phyloP scores from a whole-genome alignment of 2,113 vertebrate species.

The Ceratotherium simum region DNA sequence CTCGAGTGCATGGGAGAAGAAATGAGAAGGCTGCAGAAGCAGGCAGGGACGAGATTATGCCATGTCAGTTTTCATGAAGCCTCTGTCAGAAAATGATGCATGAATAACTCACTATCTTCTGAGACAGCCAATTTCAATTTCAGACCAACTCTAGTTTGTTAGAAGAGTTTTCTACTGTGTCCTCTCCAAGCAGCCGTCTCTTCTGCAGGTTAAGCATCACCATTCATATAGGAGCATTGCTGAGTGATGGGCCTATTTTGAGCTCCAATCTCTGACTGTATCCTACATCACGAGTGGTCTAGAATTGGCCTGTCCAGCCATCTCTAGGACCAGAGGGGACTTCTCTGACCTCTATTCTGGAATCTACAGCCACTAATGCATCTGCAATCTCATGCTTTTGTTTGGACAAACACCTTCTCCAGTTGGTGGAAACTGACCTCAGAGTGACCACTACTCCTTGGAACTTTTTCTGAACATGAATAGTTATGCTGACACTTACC shows the following conservation, averaged over 20 bases:
- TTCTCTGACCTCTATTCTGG: background rate
- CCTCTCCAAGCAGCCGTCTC: background rate
- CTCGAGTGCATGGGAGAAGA: background rate
- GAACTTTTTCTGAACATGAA: background rate
- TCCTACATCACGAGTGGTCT: background rate
- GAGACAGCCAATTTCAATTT: background rate
- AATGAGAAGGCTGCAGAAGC: background rate
- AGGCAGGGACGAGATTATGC: background rate
- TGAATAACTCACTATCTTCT: background rate
- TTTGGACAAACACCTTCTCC: background rate
- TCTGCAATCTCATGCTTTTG: background rate
- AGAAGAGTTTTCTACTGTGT: background rate
- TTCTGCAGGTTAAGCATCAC: background rate
- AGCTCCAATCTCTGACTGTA: background rate
- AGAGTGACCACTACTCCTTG: background rate
- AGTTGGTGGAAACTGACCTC: background rate
- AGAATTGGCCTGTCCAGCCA: background rate
- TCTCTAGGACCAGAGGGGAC: background rate
- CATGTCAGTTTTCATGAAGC: background rate
- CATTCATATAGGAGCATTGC: background rate
- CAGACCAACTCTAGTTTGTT: background rate
- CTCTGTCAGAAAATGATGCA: background rate
- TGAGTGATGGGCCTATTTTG: fast-evolving
- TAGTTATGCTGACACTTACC: background rate
- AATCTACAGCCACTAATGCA: background rate